These are phyloP conservation scores for Balanococcus diminutus DNA, from an alignment of 2,888 invertebrate genomes.

Conservation along the genomic window DNA sequence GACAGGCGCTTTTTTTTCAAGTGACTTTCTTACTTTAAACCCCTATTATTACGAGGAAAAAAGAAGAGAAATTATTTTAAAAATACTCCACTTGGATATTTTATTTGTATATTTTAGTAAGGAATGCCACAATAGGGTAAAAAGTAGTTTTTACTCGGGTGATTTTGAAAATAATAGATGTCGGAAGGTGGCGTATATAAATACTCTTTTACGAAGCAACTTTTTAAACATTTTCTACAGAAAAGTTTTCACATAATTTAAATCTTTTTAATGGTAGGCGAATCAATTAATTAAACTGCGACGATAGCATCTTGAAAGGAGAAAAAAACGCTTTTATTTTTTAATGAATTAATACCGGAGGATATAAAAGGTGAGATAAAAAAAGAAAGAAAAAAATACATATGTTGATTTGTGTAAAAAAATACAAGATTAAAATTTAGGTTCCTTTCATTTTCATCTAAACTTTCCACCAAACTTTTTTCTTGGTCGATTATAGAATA, in stretches of 20 bases:
- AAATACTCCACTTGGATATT: background rate
- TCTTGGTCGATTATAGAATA: background rate
- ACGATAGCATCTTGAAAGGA: background rate
- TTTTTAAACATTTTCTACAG: background rate
- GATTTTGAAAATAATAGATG: constrained; percentile 16
- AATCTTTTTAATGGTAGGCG: background rate
- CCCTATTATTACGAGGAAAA: background rate
- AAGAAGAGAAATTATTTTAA: background rate
- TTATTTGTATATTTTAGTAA: background rate
- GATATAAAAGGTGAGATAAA: background rate
- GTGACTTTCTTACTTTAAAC: background rate
- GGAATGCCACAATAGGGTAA: background rate
- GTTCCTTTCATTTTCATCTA: background rate
- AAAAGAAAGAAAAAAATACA: background rate
- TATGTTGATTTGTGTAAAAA: background rate
- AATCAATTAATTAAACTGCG: constrained; percentile 7
- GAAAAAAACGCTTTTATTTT: background rate
- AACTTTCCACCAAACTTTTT: background rate
- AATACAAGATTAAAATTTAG: background rate
- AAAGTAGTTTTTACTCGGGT: background rate
- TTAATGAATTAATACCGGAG: background rate
- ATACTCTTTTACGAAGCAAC: background rate
- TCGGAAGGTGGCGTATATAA: constrained; percentile 19
- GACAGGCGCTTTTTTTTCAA: background rate
- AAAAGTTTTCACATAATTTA: constrained; percentile 24